Base-by-base conservation (phyloP, 2,797 vertebrate species). In the Percopsis omiscomaycus region DNA sequence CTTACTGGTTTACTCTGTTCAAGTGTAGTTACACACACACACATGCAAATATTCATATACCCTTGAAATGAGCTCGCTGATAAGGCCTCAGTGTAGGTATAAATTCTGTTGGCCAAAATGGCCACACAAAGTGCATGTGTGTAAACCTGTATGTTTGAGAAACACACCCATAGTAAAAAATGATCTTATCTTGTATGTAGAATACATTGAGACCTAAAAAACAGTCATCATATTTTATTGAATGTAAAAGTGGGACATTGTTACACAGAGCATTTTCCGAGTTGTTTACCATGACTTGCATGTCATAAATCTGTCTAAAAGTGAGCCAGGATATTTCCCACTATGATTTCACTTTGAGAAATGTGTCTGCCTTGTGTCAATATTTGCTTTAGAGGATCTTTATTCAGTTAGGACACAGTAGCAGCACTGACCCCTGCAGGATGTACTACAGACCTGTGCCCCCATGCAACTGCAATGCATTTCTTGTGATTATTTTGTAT, bases 31-130 rank as follows among this genome's bases (percentile, higher is more conserved):
- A 22, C 57, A 46, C 42, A 63, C 64, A 50, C 59, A 69, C 75
- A 71, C 72, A 79, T 80, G 86, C 78, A 89, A 88, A 85, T 86
- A 79, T 82, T 86, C 86, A 82, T 84, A 88, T 78, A 68, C 74
- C 62, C 73, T 78, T 44, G 30, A 66, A 62, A 59, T 61, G 30
- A 75, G 62, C 49, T 12, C 27, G 14, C 13, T 75, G 82, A 81
- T 84, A 83, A 76, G 55, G 27, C 46, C 27, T 54, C n/a, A 51
- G 22, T 5, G 13, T 3, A 42, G 51, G 42, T 3, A 73, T 57
- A 66, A 50, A 69, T 52, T 16, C 74, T 54, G 61, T 46, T 55
- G 51, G 58, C 62, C 16, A 15, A 47, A 55, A 47, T 58, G 63
- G 46, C 60, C 44, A 51, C n/a, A 52, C 11, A 59, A 59, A 4